A percentile compares a stretch with the other conserved stretches of the same genome.
These are phyloP conservation scores for Drosophila subsilvestris DNA, from an alignment of 2,888 invertebrate genomes.

Conservation along the genomic window DNA sequence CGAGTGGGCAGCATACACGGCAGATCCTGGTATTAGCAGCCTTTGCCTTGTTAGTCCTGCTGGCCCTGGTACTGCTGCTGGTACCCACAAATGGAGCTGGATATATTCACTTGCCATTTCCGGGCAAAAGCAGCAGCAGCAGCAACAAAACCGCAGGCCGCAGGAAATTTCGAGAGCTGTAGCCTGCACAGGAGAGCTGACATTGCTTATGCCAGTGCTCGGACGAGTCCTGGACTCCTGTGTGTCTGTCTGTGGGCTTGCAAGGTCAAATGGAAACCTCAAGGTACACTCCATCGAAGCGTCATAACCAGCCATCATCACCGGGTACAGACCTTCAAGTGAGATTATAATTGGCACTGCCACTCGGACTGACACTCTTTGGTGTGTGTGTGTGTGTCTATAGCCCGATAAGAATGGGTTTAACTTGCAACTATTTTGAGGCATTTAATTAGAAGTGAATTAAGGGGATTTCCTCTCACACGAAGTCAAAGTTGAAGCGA, in stretches of 20 bases:
- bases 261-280: not conserved
- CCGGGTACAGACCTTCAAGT: too few species aligned
- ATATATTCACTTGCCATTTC: constrained; percentile 58
- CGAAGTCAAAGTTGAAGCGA: too few species aligned
- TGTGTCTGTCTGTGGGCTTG: too few species aligned
- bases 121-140: constrained; percentile 30
- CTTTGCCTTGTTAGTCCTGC: constrained; percentile 20
- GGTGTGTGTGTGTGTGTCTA: too few species aligned
- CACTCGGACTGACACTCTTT: too few species aligned
- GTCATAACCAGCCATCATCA: too few species aligned
- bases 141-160: constrained; percentile 21
- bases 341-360: too few species aligned
- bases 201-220: not conserved
- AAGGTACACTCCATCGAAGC: not conserved
- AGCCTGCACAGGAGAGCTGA: not conserved
- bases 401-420: too few species aligned
- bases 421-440: too few species aligned
- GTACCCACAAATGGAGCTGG: constrained; percentile 50
- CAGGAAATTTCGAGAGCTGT: constrained; percentile 18
- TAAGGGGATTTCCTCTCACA: too few species aligned
- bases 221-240: not conserved
- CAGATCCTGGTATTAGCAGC: constrained; percentile 10
- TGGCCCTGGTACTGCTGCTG: constrained; percentile 5
- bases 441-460: too few species aligned
- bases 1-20: not conserved